Evolutionary conservation across 2,888 invertebrate species (phyloP), one percentile per base, ranked within the genome.

Genomic region (Caenorhabditis becei): DNA sequence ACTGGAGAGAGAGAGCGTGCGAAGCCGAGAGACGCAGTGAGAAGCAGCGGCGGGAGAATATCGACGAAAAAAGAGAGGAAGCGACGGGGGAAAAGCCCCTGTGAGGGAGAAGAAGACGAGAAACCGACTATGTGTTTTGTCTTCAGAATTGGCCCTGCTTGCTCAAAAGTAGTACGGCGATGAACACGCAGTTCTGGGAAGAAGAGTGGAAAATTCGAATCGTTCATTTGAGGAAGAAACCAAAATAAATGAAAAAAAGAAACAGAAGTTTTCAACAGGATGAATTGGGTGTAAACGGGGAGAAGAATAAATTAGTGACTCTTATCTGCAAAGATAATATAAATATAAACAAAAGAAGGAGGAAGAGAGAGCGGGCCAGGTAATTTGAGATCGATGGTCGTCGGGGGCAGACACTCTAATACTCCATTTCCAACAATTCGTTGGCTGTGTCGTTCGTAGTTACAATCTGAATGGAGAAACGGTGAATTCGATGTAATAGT

Each of bases 51-150:
- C 18, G 53, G n/a, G 65, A 74, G 59, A 65, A 74, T 74, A 74
- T 74, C 37, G 80, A 80, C 63, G 70, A 59, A 56, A 53, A 65
- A 58, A 63, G 54, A 35, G 63, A 54, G 74, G 67, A 67, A 66
- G 56, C 59, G 62, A 66, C 35, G 58, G 61, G 67, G 62, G 59
- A 69, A 65, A 74, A 74, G 74, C 74, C 74, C 58, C 49, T 41
- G 61, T 44, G 51, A 44, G 49, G 41, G 23, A 20, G 32, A 67
- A 62, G 53, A 53, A 51, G 41, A 44, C 41, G 59, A 5, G 41
- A 54, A 65, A 72, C 47, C 58, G 74, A 74, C 65, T 66, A 66
- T 58, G 65, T 74, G 65, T 74, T 74, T 74, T 77, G 67, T 62
- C 37, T 28, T 75, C 67, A 51, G 44, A 77, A 62, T 54, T 32